These are phyloP conservation scores for Natrix natrix DNA, from an alignment of 2,797 vertebrate genomes.

Conservation along the genomic window DNA sequence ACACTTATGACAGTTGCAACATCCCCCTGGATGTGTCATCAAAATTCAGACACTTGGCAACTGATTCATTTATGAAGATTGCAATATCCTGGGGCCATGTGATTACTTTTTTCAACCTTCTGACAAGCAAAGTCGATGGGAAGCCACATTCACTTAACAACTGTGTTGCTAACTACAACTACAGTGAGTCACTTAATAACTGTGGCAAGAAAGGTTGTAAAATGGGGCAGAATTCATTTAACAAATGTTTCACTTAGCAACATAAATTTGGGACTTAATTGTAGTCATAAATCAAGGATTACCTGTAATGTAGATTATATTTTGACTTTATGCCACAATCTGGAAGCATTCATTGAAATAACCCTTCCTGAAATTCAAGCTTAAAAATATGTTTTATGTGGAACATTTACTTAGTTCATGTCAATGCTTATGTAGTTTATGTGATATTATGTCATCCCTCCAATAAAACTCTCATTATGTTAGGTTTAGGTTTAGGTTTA, in stretches of 20 bases:
- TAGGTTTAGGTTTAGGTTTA: too few relatives aligned
- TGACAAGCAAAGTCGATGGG: background rate
- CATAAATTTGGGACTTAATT: background rate
- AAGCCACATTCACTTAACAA: background rate
- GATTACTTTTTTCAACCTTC: background rate
- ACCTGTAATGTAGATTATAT: background rate
- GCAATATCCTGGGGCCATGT: background rate
- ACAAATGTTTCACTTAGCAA: background rate
- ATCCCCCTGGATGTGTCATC: background rate
- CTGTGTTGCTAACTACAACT: background rate
- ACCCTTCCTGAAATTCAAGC: background rate
- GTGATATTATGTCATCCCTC: background rate
- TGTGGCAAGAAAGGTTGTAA: background rate
- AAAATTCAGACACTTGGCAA: background rate
- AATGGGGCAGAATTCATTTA: background rate
- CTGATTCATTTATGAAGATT: background rate
- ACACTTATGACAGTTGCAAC: background rate
- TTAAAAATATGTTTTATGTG: background rate
- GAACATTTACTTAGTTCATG: background rate
- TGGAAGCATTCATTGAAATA: background rate
- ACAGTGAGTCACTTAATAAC: background rate
- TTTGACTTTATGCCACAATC: background rate
- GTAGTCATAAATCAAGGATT: background rate
- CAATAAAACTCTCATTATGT: background rate
- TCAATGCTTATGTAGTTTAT: background rate